Conservation (phyloP, 2,888 invertebrate genomes). For the Sthenelais limicola region DNA sequence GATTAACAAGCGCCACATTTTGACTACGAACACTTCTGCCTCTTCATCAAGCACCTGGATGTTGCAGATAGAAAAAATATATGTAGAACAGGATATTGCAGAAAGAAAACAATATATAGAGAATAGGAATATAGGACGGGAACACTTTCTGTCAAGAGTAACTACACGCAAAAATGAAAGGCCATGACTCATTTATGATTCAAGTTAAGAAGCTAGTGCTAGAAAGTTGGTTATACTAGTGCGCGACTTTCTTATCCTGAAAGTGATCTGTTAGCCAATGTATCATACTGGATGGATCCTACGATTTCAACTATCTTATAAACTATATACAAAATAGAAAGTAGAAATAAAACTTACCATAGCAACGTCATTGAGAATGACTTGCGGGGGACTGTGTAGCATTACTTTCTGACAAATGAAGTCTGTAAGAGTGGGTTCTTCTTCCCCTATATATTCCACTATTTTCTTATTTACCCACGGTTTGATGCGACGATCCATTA, state of each 20-base stretch:
- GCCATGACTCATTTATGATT: too few species aligned
- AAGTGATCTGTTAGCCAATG: too few species aligned
- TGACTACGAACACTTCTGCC: slow-evolving; percentile 99
- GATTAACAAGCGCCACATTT: slow-evolving; percentile 99
- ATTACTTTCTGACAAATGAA: slow-evolving; percentile 99
- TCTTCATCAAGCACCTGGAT: slow-evolving; percentile 97
- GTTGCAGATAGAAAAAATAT: background rate
- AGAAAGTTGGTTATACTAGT: too few species aligned
- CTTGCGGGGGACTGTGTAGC: slow-evolving; percentile 92
- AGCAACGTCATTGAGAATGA: slow-evolving; percentile 97
- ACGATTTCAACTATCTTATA: too few species aligned
- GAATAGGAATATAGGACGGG: too few species aligned
- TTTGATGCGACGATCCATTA: slow-evolving; percentile 77
- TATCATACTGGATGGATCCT: too few species aligned
- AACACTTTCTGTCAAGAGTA: too few species aligned
- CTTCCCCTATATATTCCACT: slow-evolving; percentile 99
- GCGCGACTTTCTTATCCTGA: too few species aligned
- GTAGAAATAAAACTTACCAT: slow-evolving; percentile 85
- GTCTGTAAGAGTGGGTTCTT: slow-evolving; percentile 97
- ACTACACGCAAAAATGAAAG: too few species aligned
- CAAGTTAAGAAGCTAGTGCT: too few species aligned
- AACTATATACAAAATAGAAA: background rate
- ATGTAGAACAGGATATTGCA: background rate
- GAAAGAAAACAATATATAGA: too few species aligned
- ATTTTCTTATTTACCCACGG: slow-evolving; percentile 99